phyloP scores from a whole-genome alignment of 2,797 vertebrate species.

The Catharus ustulatus region DNA sequence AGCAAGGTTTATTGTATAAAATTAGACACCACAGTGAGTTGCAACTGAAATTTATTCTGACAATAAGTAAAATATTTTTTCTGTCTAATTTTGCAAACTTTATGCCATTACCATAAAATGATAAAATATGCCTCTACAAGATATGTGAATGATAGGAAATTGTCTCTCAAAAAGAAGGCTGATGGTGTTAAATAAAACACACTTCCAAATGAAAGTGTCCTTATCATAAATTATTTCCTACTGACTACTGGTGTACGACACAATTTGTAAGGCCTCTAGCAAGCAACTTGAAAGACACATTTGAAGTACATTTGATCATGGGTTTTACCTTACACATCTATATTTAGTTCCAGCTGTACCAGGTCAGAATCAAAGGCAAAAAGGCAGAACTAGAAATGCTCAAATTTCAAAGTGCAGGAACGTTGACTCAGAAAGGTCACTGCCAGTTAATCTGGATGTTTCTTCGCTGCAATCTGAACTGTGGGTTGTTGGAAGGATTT shows the following conservation, averaged over 20 bases:
- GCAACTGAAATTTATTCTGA: background rate
- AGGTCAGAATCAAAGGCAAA: constrained; percentile 2
- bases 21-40: background rate
- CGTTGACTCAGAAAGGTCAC: background rate
- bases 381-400: background rate
- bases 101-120: background rate
- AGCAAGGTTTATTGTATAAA: background rate
- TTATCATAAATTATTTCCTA: background rate
- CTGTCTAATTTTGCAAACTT: background rate
- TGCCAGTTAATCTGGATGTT: background rate
- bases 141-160: background rate
- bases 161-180: background rate
- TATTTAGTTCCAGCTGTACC: constrained; percentile 18
- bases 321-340: background rate
- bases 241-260: background rate
- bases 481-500: background rate
- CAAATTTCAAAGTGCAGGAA: background rate
- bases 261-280: background rate
- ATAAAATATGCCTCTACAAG: background rate
- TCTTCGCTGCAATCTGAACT: background rate
- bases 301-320: background rate
- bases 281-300: background rate
- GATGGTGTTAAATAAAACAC: background rate
- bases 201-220: background rate
- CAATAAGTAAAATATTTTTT: background rate